A percentile compares a stretch with the other conserved stretches of the same genome.
Evolutionary conservation across 2,797 vertebrate genomes (phyloP).

Genomic region (Xenentodon cancila): DNA sequence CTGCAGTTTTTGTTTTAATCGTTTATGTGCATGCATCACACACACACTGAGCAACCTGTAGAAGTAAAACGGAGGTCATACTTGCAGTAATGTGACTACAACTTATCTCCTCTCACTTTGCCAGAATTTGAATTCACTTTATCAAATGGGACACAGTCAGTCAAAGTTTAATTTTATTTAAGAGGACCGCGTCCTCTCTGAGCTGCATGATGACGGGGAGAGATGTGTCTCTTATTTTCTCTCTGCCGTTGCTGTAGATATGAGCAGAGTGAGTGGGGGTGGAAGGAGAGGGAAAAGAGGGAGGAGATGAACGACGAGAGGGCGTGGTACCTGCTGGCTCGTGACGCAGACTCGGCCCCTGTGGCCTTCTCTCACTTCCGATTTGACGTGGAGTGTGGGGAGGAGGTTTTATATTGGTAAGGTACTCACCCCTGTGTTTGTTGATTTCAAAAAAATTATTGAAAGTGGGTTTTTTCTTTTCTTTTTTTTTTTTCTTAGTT

Average conservation of each 20-base stretch:
- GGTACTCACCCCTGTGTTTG: accelerated
- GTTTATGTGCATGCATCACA: too few relatives aligned
- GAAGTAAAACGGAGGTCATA: neutral
- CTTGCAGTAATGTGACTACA: too few relatives aligned
- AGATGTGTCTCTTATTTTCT: neutral
- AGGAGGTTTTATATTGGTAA: conserved; percentile 96
- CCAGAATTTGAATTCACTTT: too few relatives aligned
- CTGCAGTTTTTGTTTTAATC: too few relatives aligned
- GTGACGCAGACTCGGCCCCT: conserved; percentile 82
- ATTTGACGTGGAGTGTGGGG: conserved; percentile 94
- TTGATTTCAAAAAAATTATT: neutral
- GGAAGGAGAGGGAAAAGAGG: conserved; percentile 95
- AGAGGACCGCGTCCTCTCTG: too few relatives aligned
- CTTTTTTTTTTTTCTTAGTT: neutral
- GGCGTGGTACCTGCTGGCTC: conserved; percentile 94
- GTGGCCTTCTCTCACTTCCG: conserved; percentile 96
- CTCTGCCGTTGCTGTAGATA: conserved; percentile 77
- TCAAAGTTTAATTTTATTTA: too few relatives aligned
- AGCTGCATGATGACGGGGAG: too few relatives aligned
- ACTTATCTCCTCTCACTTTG: too few relatives aligned
- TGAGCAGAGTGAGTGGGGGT: conserved; percentile 97
- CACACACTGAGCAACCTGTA: too few relatives aligned
- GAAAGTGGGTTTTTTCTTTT: neutral
- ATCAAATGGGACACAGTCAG: too few relatives aligned
- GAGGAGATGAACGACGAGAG: conserved; percentile 94